Conservation (phyloP, 2,888 invertebrate genomes). For the Ethmia dodecea region DNA sequence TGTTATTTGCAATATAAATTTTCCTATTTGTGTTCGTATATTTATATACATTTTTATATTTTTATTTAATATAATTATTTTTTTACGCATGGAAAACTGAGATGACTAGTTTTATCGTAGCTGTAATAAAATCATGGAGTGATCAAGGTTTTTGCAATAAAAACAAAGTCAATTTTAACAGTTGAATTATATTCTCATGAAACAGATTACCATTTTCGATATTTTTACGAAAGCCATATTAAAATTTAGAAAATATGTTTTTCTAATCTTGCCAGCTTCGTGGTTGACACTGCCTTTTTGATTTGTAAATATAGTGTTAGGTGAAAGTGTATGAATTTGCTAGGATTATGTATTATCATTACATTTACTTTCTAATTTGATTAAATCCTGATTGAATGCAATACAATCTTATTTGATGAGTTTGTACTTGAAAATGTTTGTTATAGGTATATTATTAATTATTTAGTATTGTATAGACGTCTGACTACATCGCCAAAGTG, state of each 20-base stretch:
- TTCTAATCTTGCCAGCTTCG: conserved; percentile 75
- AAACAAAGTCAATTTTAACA: conserved; percentile 12
- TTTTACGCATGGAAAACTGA: too few species aligned
- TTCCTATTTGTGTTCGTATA: conserved; percentile 52
- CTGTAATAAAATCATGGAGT: too few species aligned
- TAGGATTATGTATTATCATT: too few species aligned
- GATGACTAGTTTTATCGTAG: too few species aligned
- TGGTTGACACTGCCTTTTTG: conserved; percentile 71
- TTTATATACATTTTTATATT: conserved; percentile 31
- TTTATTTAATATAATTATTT: too few species aligned
- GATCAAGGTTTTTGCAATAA: too few species aligned
- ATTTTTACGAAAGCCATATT: conserved; percentile 69
- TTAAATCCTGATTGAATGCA: too few species aligned
- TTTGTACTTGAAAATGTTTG: conserved; percentile 3
- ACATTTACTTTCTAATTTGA: too few species aligned
- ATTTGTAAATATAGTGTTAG: conserved; percentile 65
- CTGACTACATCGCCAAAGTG: conserved; percentile 66
- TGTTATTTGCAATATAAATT: conserved; percentile 38
- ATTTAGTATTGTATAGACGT: conserved; percentile 66
- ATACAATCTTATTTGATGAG: conserved; percentile 14
- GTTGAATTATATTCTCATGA: conserved; percentile 18
- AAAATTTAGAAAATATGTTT: conserved; percentile 64
- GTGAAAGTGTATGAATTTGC: conserved; percentile 9
- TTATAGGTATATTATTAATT: too few species aligned
- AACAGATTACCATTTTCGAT: conserved; percentile 49